Base-by-base conservation (phyloP, 2,797 vertebrate species). In the Sebastes hopkinsi region DNA sequence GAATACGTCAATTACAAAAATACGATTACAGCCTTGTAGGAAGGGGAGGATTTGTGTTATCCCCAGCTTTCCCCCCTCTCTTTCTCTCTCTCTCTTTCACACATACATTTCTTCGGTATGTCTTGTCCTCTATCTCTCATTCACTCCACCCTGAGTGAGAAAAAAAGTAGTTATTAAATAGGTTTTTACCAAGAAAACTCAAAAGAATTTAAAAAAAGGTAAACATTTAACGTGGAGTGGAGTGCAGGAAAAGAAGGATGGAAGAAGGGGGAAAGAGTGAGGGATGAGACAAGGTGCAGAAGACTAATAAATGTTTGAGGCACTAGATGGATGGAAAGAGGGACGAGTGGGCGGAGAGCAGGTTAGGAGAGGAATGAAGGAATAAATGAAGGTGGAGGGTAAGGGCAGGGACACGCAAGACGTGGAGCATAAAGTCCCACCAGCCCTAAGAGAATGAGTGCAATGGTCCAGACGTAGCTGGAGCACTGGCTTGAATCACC, bases 1-100 rank as follows among this genome's bases (percentile, higher is more conserved):
- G 65, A 87, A 92, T 88, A 86, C 71, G 86, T 91, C 93, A 91
- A 84, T 94, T 94, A 91, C 84, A 87, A 92, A 92, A 92, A 93
- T 88, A 80, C 62, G 81, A 94, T 94, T 93, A 92, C 75, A 82
- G 83, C 81, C 77, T 75, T 87, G 86, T 85, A 77, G 85, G 84
- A 89, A 69, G 81, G 76, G 67, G 77, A 82, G 86, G 92, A 94
- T 95, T 92, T 88, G 83, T 92, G 92, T 94, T 92, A 89, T 91
- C 84, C 82, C 13, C 84, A 52, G 50, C 18, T 52, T 52, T 68
- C 38, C 70, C 23, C 58, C 2, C 27, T 30, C 32, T 59, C 38
- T 25, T 60, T 56, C 46, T 56, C 36, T 69, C 42, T 14, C 60
- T 71, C 65, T 34, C 22, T 59, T 22, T 10, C 61, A 52, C 25